Base-by-base conservation (phyloP, 2,888 invertebrate genomes). In the Morpho helenor region DNA sequence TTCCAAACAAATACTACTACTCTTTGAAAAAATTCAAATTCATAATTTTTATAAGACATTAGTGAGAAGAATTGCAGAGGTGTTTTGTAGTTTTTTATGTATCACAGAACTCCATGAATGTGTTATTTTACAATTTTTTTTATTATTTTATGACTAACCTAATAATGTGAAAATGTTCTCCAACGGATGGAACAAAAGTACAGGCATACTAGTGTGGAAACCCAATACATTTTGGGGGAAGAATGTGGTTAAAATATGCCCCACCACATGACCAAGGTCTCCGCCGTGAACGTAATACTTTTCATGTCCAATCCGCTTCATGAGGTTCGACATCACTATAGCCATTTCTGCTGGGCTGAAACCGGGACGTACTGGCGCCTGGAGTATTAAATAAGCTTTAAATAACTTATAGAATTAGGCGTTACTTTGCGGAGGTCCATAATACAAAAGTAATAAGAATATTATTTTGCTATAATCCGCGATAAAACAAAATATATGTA, bases 221-320 rank as follows among this genome's bases (percentile, higher is more conserved):
- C 89, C 89, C 0, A 80, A 65, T 0, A 92, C 76, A 1, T 86
- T 75, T 0, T 89, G 82, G 0, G 94, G 95, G 77, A 92, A 95
- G 16, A 94, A 64, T 0, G 92, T 90, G 0, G 94, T 92, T 82
- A 96, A 84, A 16, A 86, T 72, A 0, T 91, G 80, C 0, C 91
- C 92, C 5, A 96, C 91, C 0, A 88, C 16, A 5, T 93, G 86
- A 0, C 96, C 96, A 90, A 94, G 92, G 73, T 95, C 96, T 0
- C 95, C 95, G 0, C 95, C 96, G 68, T 96, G 96, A 0, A 93
- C 77, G 71, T 94, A 94, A 79, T 92, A 97, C 59, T 89, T 82
- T 0, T 91, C 66, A 72, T 91, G 91, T 0, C 94, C 94, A 0
- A 96, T 75, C 5, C 94, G 87, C 8, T 87, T 71, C 96, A 96